These are phyloP conservation scores for Tachina fera DNA, from an alignment of 2,888 invertebrate genomes.

Conservation along the genomic window DNA sequence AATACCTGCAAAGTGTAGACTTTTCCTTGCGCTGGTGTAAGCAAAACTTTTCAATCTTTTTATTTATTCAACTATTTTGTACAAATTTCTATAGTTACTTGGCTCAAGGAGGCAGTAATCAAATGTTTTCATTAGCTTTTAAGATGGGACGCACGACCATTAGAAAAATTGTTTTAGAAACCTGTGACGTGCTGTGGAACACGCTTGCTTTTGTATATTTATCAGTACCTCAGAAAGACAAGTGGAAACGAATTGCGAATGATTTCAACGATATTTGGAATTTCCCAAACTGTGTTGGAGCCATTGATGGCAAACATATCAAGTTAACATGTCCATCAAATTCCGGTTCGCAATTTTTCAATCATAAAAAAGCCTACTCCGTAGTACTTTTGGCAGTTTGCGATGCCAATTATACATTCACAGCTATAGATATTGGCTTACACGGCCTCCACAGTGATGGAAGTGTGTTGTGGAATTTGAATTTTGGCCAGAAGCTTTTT, in stretches of 20 bases:
- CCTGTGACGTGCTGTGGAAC: neutral
- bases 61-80: neutral
- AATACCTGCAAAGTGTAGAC: neutral
- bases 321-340: constrained; percentile 24
- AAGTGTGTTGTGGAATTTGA: neutral
- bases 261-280: neutral
- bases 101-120: neutral
- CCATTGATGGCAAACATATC: constrained; percentile 3
- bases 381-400: constrained; percentile 11
- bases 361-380: constrained; percentile 39
- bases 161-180: neutral
- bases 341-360: constrained; percentile 48
- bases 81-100: neutral
- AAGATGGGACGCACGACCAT: neutral
- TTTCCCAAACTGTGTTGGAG: neutral
- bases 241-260: neutral
- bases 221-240: neutral
- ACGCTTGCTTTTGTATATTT: neutral
- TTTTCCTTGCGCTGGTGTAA: neutral
- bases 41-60: neutral
- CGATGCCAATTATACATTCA: neutral
- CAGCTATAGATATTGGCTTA: neutral
- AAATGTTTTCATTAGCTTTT: neutral
- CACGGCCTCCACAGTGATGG: neutral
- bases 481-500: neutral